Evolutionary conservation across 2,888 invertebrate species (phyloP).

Genomic region (Lepidonotus clava): DNA sequence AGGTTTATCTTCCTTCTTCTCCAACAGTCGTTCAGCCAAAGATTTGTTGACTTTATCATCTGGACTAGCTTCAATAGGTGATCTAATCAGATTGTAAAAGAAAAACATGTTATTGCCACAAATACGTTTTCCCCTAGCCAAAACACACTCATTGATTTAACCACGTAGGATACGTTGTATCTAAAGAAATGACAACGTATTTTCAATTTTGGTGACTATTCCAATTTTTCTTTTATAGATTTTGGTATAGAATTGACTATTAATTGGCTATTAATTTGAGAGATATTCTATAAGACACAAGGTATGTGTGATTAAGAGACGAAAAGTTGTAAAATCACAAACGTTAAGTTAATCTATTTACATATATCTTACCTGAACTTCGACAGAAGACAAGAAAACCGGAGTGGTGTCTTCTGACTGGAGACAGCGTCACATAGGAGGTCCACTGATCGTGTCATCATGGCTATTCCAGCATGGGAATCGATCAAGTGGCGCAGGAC

Average conservation of each 20-base stretch:
- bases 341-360: neutral
- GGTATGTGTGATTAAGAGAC: neutral
- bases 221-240: neutral
- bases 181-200: neutral
- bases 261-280: neutral
- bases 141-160: neutral
- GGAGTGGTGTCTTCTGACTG: conserved; percentile 73
- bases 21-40: conserved; percentile 60
- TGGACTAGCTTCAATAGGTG: conserved; percentile 68
- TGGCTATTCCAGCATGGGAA: conserved; percentile 65
- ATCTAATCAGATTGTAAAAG: conserved; percentile 57
- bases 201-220: neutral
- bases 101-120: neutral
- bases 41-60: conserved; percentile 65
- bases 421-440: conserved; percentile 68
- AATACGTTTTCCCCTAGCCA: neutral
- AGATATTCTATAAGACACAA: neutral
- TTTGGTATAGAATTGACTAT: neutral
- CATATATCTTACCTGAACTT: conserved; percentile 71
- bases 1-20: neutral
- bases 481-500: conserved; percentile 72
- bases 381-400: conserved; percentile 73
- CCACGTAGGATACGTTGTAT: neutral
- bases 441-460: conserved; percentile 62
- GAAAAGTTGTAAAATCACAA: neutral